Evolutionary conservation across 2,797 vertebrate genomes (phyloP).

Genomic region (Microctenopoma stevenorrisi): DNA sequence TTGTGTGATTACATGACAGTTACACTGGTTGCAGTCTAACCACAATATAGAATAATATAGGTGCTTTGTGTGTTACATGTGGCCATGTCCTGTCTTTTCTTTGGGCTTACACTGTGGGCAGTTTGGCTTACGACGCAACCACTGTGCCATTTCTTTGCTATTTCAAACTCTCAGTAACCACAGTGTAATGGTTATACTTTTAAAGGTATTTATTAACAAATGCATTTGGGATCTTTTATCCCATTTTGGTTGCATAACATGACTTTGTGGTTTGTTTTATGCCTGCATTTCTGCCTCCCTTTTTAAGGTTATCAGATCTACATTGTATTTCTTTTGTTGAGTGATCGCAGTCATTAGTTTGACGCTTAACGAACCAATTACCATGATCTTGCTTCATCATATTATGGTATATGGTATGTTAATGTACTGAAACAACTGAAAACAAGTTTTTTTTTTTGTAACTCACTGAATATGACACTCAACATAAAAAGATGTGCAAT

Average conservation of each 20-base stretch:
- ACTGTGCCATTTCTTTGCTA: conserved; percentile 37
- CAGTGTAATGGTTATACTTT: conserved; percentile 42
- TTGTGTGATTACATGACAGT: conserved; percentile 19
- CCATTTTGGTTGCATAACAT: conserved; percentile 24
- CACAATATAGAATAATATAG: conserved; percentile 24
- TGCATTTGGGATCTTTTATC: conserved; percentile 35
- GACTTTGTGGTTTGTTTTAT: conserved; percentile 15
- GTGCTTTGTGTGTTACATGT: conserved; percentile 44
- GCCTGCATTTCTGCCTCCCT: neutral
- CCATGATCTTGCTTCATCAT: neutral
- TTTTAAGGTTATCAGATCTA: conserved; percentile 14
- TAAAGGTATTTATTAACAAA: conserved; percentile 32
- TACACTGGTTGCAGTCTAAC: conserved; percentile 25
- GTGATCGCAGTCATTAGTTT: conserved; percentile 17
- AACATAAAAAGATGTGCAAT: conserved; percentile 28
- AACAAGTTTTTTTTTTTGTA: conserved; percentile 54
- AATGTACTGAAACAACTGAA: conserved; percentile 31
- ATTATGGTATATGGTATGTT: conserved; percentile 25
- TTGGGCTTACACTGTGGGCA: neutral
- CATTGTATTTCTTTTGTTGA: neutral
- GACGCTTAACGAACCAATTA: conserved; percentile 8
- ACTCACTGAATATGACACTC: conserved; percentile 28
- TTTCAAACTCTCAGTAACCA: conserved; percentile 47
- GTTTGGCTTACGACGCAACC: conserved; percentile 16
- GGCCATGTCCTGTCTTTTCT: conserved; percentile 40